Evolutionary conservation across 2,888 invertebrate species (phyloP).

Genomic region (Platycheirus albimanus): DNA sequence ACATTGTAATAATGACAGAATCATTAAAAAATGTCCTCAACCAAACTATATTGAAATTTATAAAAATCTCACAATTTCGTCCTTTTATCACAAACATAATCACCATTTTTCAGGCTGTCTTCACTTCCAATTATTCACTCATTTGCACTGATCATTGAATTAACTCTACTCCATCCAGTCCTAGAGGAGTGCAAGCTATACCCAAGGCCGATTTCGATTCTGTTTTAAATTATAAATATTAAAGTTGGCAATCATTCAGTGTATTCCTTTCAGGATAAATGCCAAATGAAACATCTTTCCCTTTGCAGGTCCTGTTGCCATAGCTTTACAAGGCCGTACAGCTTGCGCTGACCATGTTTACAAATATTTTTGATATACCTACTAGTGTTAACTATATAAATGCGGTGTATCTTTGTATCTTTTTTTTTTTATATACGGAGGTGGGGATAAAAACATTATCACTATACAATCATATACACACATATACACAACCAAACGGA

Average conservation of each 20-base stretch:
- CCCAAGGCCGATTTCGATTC: slow-evolving; percentile 26
- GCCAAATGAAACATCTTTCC: slow-evolving; percentile 27
- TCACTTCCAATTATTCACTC: slow-evolving; percentile 60
- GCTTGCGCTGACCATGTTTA: background rate
- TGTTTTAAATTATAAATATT: slow-evolving; percentile 4
- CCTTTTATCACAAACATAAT: too few species aligned
- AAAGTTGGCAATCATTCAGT: slow-evolving; percentile 31
- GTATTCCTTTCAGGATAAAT: slow-evolving; percentile 37
- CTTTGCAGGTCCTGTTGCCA: too few species aligned
- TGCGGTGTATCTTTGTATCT: background rate
- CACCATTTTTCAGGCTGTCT: too few species aligned
- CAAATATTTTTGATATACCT: background rate
- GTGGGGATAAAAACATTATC: too few species aligned
- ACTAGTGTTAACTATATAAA: background rate
- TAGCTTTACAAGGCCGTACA: too few species aligned
- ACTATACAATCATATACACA: slow-evolving; percentile 31
- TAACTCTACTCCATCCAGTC: too few species aligned
- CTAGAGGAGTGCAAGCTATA: too few species aligned
- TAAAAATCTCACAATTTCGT: too few species aligned
- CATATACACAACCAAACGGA: slow-evolving; percentile 21
- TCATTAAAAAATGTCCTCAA: too few species aligned
- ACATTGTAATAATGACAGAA: too few species aligned
- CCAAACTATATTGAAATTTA: too few species aligned
- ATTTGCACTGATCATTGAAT: slow-evolving; percentile 50
- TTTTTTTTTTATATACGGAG: background rate